Base-by-base conservation (phyloP, 92 coral and sea anemone genomes). In the Hydrozoanthus gracilis region DNA sequence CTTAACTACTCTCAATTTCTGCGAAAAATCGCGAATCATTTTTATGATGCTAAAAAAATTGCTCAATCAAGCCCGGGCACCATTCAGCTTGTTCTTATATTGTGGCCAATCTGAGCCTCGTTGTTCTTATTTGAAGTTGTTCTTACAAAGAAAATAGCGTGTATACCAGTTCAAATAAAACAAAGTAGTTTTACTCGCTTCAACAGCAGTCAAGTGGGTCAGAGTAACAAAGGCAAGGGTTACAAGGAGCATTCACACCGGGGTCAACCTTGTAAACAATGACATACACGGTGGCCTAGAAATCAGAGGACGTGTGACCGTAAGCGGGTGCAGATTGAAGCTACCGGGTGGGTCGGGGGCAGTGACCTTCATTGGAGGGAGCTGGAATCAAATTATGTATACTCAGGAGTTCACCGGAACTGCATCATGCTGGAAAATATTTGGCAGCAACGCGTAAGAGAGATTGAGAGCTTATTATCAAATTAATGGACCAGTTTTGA, bases 391-490 rank as follows among this genome's bases (percentile, higher is more conserved):
- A 62, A 66, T 79, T 13, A 62, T 79, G 14, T 79, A 79, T 44
- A 79, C 84, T 6, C 84, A 79, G 71, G 84, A 79, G 49, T 79
- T 79, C 8, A 79, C 58, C 1, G 84, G 84, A 47, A 79, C 55
- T 20, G 73, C 84, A 16, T 79, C 84, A 44, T 79, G 84, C 20
- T 79, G 84, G 84, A 79, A 79, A 79, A 79, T 79, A 6, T 79
- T 79, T 18, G 84, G 84, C 39, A 79, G 62, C 73, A n/a, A n/a
- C 17, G 16, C n/a, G 84, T 79, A 62, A 17, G 84, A 27, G 39
- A 27, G 39, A 27, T 27, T 27, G 39, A 27, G 2, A 27, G 39
- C 39, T 27, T 27, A 27, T 27, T 27, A 27, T 0, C 2, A 27
- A 27, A n/a, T n/a, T n/a, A n/a, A 27, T 27, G 39, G 39, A 27